phyloP scores from a whole-genome alignment of 1,140 invertebrate genomes.

The Trichonephila clavipes region DNA sequence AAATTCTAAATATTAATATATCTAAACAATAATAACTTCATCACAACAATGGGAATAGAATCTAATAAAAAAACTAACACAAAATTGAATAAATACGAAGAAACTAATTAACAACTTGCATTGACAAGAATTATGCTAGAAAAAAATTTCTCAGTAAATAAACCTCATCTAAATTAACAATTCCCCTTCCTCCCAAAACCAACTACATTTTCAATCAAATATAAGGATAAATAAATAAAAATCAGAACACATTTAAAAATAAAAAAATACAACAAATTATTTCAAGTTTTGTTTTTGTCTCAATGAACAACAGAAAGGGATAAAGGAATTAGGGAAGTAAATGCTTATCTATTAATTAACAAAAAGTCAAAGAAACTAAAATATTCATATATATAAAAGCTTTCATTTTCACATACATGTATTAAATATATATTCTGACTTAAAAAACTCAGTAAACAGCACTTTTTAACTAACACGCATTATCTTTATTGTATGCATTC shows the following conservation, averaged over 20 bases:
- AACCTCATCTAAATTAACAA: neutral
- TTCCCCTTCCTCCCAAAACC: neutral
- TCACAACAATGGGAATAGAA: neutral
- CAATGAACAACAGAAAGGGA: neutral
- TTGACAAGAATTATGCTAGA: neutral
- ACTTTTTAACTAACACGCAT: neutral
- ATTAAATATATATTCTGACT: neutral
- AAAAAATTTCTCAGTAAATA: neutral
- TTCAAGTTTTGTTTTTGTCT: no score
- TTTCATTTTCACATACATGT: neutral
- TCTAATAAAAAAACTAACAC: neutral
- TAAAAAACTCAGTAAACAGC: neutral
- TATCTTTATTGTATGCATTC: neutral
- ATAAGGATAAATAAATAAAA: neutral
- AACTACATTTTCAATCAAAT: neutral
- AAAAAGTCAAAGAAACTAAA: neutral
- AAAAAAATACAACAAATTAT: neutral
- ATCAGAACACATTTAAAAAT: neutral
- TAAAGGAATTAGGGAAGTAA: neutral
- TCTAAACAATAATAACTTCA: neutral
- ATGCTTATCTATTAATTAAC: neutral
- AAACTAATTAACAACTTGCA: neutral
- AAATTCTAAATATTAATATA: conserved; percentile 34
- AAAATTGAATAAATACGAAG: neutral
- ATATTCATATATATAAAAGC: neutral